Base-by-base conservation (phyloP, 2,888 invertebrate genomes). In the Slavum lentiscoides region DNA sequence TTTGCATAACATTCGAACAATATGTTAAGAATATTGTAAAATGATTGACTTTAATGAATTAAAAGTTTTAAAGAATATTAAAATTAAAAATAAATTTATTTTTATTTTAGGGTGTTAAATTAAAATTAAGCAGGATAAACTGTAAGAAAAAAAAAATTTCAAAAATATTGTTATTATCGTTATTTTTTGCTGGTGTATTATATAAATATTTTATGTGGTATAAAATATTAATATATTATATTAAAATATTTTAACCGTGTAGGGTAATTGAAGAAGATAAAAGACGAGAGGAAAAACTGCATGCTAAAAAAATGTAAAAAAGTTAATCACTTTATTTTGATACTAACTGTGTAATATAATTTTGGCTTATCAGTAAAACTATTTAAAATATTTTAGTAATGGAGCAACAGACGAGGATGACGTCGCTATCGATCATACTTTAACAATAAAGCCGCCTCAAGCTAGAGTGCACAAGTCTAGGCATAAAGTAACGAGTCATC, bases 261-360 rank as follows among this genome's bases (percentile, higher is more conserved):
- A 80, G 80, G 64, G n/a, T 64, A 64, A 39, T 58, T 23, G 55
- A 58, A 49, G 80, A 66, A 72, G 80, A 72, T 64, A 80, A 72
- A 70, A 72, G 58, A 4, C 80, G 62, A 72, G 72, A 66, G 55
- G 72, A 80, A 58, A 80, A 70, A 70, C 70, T 72, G 80, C 80
- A 72, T 80, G 72, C 70, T 70, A 80, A 58, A 72, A 80, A 72
- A 80, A 80, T 80, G 80, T 80, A 80, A 80, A 77, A 80, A 77
- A 72, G 53, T 62, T 53, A 77, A 61, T 77, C 17, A 70, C 53
- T 74, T 55, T 53, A 37, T 8, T 69, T 61, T 55, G 21, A 21
- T 53, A 21, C 53, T 15, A 61, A 49, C 13, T 17, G 4, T 43
- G 8, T 43, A 23, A 23, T 39, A 1, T 49, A 23, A 11, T 55